Evolutionary conservation across 2,113 vertebrate genomes (phyloP).

Genomic region (Ciconia boyciana): DNA sequence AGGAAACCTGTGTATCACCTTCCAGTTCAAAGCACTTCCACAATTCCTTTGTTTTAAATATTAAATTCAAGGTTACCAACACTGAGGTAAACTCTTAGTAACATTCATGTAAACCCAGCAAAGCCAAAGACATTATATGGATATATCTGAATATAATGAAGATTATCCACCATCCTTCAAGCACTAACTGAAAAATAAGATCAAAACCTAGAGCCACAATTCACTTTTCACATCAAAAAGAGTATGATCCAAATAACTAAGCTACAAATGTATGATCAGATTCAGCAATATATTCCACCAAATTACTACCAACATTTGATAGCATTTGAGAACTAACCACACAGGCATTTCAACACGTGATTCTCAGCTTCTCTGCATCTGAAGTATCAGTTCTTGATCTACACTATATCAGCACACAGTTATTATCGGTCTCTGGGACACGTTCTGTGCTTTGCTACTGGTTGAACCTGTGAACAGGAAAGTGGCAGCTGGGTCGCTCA

Average conservation of each 20-base stretch:
- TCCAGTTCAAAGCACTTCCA: neutral
- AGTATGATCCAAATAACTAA: neutral
- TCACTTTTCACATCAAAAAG: neutral
- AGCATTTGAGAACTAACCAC: neutral
- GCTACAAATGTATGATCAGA: neutral
- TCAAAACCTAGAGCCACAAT: neutral
- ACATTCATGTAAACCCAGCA: neutral
- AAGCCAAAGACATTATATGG: neutral
- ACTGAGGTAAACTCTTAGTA: neutral
- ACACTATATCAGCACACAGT: neutral
- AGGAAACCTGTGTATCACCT: neutral
- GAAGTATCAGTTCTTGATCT: neutral
- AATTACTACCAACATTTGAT: neutral
- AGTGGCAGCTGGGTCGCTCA: neutral
- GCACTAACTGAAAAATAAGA: neutral
- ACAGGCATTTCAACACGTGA: neutral
- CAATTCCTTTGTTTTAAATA: neutral
- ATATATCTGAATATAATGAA: neutral
- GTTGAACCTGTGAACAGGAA: neutral
- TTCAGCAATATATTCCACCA: neutral
- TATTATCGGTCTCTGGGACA: neutral
- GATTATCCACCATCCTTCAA: neutral
- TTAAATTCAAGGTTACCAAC: neutral
- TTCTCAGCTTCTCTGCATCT: neutral
- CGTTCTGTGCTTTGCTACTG: accelerated